Conservation (phyloP, 2,888 invertebrate genomes). For the Pachliopta kotzebuea region DNA sequence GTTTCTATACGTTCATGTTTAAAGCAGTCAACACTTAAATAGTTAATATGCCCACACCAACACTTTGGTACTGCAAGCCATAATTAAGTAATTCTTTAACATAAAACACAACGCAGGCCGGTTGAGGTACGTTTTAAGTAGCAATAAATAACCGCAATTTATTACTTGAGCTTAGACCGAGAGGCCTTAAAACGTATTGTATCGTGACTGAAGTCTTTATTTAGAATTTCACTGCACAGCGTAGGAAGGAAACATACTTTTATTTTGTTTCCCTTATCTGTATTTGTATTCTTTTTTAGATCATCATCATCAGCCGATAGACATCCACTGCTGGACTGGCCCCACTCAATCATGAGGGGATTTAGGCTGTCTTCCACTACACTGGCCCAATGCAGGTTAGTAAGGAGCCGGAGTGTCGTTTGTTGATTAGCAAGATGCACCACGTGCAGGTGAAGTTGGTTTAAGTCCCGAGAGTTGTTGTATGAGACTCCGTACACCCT, state of each 20-base stretch:
- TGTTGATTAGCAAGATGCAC: no score
- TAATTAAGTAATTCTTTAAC: slow-evolving; percentile 25
- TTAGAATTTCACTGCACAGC: slow-evolving; percentile 3
- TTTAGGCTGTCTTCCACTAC: no score
- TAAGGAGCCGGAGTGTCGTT: no score
- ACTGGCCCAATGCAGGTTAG: no score
- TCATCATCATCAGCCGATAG: no score
- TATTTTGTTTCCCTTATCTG: slow-evolving; percentile 1
- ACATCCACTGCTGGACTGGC: no score
- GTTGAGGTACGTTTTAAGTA: slow-evolving; percentile 24
- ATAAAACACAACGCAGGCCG: slow-evolving; percentile 22
- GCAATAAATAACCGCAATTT: slow-evolving; percentile 27
- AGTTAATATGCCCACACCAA: not conserved
- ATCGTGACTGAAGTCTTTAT: slow-evolving; percentile 12
- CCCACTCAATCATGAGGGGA: no score
- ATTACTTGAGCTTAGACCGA: slow-evolving; percentile 19
- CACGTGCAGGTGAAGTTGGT: no score
- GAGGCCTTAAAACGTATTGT: slow-evolving; percentile 21
- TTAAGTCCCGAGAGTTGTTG: no score
- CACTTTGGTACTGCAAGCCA: slow-evolving; percentile 13
- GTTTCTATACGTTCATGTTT: not conserved
- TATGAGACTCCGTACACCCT: no score
- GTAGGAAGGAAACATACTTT: not conserved
- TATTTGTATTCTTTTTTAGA: not conserved
- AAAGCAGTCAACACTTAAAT: not conserved